phyloP scores from a whole-genome alignment of 1,140 invertebrate genomes.

The Pseudomyrmex flavicornis region DNA sequence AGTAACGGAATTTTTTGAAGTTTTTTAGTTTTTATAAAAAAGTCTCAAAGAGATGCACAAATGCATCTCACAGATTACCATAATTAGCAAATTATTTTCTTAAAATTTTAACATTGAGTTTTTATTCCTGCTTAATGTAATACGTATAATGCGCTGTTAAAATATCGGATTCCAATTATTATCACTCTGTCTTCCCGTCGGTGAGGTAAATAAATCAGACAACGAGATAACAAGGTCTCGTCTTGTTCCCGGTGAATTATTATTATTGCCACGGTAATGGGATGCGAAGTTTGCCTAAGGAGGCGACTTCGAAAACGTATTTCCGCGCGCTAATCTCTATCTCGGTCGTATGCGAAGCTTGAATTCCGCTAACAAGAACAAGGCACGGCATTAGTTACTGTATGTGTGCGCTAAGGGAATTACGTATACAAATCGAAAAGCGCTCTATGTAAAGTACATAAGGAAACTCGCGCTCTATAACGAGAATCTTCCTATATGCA shows the following conservation, averaged over 20 bases:
- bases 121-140: too few species aligned
- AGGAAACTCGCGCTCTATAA: slow-evolving; percentile 13
- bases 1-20: too few species aligned
- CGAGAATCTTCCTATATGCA: slow-evolving; percentile 13
- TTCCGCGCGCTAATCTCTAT: slow-evolving; percentile 49
- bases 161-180: slow-evolving; percentile 32
- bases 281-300: slow-evolving; percentile 46
- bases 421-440: slow-evolving; percentile 36
- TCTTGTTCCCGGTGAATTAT: slow-evolving; percentile 30
- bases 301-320: slow-evolving; percentile 43
- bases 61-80: too few species aligned
- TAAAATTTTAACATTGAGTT: too few species aligned
- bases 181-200: not conserved
- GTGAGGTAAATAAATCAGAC: slow-evolving; percentile 19
- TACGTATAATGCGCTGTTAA: not conserved
- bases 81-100: too few species aligned
- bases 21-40: too few species aligned
- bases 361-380: slow-evolving; percentile 44
- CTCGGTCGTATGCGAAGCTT: slow-evolving; percentile 29
- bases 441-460: slow-evolving; percentile 4
- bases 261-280: slow-evolving; percentile 50
- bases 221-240: slow-evolving; percentile 19
- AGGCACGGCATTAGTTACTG: slow-evolving; percentile 26
- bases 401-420: slow-evolving; percentile 14
- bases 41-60: too few species aligned